Conservation (phyloP, 2,888 invertebrate genomes). For the Disparrhopalites patrizii region DNA sequence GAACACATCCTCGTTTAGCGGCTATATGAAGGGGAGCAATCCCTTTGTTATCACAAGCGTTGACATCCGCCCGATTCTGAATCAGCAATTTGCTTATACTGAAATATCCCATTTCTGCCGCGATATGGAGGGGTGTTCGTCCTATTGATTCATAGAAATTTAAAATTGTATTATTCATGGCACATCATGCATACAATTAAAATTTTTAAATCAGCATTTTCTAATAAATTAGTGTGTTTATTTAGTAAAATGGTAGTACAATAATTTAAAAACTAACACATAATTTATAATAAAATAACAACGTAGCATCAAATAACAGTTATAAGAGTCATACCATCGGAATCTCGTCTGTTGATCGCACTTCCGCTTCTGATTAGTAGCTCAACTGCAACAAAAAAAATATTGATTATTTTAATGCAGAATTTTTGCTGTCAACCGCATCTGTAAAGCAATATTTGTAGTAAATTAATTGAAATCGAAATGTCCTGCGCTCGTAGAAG, state of each 20-base stretch:
- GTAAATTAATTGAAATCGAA: neutral
- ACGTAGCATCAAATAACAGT: neutral
- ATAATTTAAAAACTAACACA: neutral
- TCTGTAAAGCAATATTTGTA: neutral
- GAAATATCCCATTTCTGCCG: constrained; percentile 44
- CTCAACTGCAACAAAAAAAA: constrained; percentile 35
- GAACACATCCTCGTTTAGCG: constrained; percentile 34
- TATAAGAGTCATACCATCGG: constrained; percentile 17
- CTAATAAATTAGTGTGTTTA: too few species aligned
- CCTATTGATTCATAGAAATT: constrained; percentile 27
- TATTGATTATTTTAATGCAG: neutral
- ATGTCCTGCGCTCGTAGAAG: neutral
- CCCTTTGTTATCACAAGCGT: constrained; percentile 40
- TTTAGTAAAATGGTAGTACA: too few species aligned
- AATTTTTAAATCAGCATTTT: too few species aligned
- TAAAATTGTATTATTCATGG: too few species aligned
- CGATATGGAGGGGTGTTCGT: constrained; percentile 36
- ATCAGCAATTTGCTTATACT: constrained; percentile 39
- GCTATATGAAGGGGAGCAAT: constrained; percentile 43
- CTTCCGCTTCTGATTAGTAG: constrained; percentile 42
- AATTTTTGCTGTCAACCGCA: neutral
- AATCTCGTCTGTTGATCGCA: constrained; percentile 44
- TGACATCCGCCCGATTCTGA: constrained; percentile 41
- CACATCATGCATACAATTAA: too few species aligned
- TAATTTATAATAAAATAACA: neutral